Base-by-base conservation (phyloP, 2,797 vertebrate species). In the Echiichthys vipera region DNA sequence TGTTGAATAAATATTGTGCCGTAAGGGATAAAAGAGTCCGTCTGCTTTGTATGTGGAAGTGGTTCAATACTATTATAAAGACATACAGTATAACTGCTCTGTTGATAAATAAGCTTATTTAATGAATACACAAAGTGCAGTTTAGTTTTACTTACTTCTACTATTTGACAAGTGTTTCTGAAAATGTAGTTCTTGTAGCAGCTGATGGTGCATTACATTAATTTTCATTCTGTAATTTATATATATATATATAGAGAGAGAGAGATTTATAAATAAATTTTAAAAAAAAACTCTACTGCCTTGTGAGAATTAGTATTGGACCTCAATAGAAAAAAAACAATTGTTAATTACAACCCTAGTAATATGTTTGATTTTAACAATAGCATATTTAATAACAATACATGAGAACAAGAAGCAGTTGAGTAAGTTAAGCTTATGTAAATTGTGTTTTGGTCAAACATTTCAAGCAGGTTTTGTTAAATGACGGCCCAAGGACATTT, bases 1-100 rank as follows among this genome's bases (percentile, higher is more conserved):
- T 96, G 96, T 96, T 96, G 95, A 98, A 97, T 97, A 97, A 97
- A 98, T 97, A 97, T 96, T 94, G 97, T 98, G 95, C 86, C 47
- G 93, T 93, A 93, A 88, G 63, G 59, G 73, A 85, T 13, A 5
- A 0, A 5, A 56, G 58, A 54, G 68, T 76, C 2, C 56, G 40
- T 51, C 25, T 81, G 24, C 10, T 84, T 37, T 75, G 20, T 78
- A 15, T 45, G 25, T 37, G 18, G 6, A 47, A 36, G 25, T 45
- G 25, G 9, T 51, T 66, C 18, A 24, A 2, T 25, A 22, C 27
- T 17, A 25, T 25, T 14, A 27, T 8, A 4, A 2, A 51, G 7
- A 12, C 8, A 32, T 15, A 32, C 13, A 13, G 45, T 5, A 3
- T 0, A 64, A 24, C 10, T 40, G n/a, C 11, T 49, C 13, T 17